Evolutionary conservation across 2,797 vertebrate genomes (phyloP).

Genomic region (Orientallactaga sibirica): DNA sequence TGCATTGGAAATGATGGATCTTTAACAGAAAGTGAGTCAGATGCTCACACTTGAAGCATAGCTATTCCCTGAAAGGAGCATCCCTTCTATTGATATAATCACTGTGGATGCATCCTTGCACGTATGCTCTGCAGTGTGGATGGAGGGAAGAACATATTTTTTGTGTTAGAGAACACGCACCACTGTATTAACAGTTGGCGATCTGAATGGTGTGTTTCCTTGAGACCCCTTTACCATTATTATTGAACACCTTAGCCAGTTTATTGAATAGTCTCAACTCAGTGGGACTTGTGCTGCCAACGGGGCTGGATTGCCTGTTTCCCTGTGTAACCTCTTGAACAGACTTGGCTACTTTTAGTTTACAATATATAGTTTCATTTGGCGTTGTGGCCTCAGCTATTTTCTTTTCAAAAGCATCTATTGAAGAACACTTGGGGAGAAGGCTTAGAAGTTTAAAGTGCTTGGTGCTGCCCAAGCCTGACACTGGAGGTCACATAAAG

Average conservation of each 20-base stretch:
- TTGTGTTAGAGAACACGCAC: neutral
- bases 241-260: neutral
- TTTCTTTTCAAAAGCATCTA: neutral
- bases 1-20: neutral
- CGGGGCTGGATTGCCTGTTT: neutral
- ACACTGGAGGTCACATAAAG: no score
- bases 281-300: neutral
- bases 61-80: neutral
- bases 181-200: neutral
- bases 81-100: neutral
- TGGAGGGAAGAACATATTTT: neutral
- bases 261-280: neutral
- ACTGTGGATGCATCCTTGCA: neutral
- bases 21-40: neutral
- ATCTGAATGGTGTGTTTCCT: neutral
- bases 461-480: no score
- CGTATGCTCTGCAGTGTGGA: neutral
- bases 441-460: no score
- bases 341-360: neutral
- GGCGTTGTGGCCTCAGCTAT: neutral
- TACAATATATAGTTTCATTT: neutral
- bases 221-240: conserved; percentile 3
- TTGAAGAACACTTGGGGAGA: no score
- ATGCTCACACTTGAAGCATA: neutral
- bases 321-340: neutral